phyloP scores from a whole-genome alignment of 2,797 vertebrate genomes.

The Rhadinocentrus ornatus region DNA sequence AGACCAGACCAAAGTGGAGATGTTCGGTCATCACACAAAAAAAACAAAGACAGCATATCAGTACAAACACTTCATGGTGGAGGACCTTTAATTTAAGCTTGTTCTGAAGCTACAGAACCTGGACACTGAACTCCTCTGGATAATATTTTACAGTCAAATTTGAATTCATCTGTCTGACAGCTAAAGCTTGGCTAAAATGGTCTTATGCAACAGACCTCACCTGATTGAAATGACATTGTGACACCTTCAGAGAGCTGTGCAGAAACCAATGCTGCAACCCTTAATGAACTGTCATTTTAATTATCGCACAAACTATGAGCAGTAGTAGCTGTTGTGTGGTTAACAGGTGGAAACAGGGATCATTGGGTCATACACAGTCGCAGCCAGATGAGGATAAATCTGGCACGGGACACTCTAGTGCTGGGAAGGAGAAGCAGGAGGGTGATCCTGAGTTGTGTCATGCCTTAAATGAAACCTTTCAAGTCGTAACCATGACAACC shows the following conservation, averaged over 20 bases:
- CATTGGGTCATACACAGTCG: neutral
- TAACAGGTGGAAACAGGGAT: neutral
- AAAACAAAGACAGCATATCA: too few species aligned
- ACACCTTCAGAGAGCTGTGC: neutral
- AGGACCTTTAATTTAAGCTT: too few species aligned
- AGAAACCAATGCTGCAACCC: neutral
- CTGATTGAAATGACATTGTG: too few species aligned
- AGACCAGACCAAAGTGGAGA: too few species aligned
- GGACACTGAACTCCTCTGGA: too few species aligned
- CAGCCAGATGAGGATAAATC: neutral
- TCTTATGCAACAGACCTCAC: too few species aligned
- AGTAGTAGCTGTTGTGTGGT: neutral
- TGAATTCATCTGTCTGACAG: too few species aligned
- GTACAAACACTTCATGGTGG: too few species aligned
- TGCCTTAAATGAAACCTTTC: constrained; percentile 42
- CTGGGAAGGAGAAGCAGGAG: constrained; percentile 18
- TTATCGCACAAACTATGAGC: neutral
- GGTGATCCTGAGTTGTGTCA: constrained; percentile 7
- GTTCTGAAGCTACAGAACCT: too few species aligned
- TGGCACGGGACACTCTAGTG: neutral
- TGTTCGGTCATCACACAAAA: too few species aligned
- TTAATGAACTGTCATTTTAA: neutral
- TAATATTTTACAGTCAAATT: too few species aligned
- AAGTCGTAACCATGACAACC: constrained; percentile 55
- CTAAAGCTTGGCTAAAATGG: too few species aligned